Evolutionary conservation across 2,113 vertebrate genomes (phyloP).

Genomic region (Melanerpes formicivorus): DNA sequence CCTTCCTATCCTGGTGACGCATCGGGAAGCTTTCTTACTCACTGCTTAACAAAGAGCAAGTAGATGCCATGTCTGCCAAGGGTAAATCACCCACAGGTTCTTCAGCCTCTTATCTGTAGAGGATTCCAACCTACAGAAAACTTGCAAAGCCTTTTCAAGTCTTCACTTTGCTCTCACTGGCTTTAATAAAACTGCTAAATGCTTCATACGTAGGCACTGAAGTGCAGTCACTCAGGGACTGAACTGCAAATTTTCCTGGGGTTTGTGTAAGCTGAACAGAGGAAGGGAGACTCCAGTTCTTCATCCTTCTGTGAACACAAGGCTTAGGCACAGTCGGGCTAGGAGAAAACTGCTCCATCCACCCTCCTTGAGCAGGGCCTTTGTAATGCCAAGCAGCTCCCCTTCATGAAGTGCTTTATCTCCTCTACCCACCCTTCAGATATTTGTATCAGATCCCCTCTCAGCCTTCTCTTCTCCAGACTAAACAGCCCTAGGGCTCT

Average conservation of each 20-base stretch:
- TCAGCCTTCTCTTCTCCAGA: too few relatives aligned
- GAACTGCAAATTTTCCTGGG: not conserved
- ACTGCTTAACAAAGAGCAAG: not conserved
- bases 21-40: not conserved
- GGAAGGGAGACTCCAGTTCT: not conserved
- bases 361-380: not conserved
- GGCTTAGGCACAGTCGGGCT: not conserved
- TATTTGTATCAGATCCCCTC: too few relatives aligned
- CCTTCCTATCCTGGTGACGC: accelerated
- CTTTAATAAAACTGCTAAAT: not conserved
- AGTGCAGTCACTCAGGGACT: not conserved
- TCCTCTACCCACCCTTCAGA: not conserved
- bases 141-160: accelerated
- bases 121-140: not conserved
- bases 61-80: not conserved
- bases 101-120: not conserved
- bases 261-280: not conserved
- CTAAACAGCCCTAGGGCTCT: too few relatives aligned
- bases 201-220: not conserved
- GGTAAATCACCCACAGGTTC: not conserved
- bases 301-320: not conserved
- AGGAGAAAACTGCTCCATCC: not conserved
- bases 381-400: not conserved
- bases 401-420: not conserved
- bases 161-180: not conserved